These are phyloP conservation scores for Eupsilia transversa DNA, from an alignment of 2,888 invertebrate genomes.

Conservation along the genomic window DNA sequence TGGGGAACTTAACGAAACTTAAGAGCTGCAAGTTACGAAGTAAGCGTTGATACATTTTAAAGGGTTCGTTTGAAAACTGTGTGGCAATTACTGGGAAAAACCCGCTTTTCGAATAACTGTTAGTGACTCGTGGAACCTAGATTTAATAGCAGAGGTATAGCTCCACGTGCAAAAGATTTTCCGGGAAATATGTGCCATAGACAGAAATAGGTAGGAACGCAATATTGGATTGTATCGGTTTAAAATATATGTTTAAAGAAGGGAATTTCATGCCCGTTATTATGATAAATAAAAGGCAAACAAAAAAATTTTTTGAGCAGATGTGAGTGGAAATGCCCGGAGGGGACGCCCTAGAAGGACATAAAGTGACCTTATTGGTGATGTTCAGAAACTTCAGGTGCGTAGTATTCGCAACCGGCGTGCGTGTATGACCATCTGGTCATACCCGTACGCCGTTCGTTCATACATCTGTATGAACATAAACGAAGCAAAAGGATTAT, in stretches of 20 bases:
- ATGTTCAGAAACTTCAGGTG: background rate
- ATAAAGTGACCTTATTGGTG: background rate
- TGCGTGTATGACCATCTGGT: background rate
- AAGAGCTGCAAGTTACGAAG: conserved; percentile 6
- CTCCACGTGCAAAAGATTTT: conserved; percentile 5
- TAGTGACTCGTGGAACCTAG: background rate
- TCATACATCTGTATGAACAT: too few relatives aligned
- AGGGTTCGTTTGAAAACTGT: background rate
- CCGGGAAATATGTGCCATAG: background rate
- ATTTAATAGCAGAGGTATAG: background rate
- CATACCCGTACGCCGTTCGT: too few relatives aligned
- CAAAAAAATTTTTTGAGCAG: background rate
- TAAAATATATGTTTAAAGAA: too few relatives aligned
- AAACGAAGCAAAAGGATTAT: too few relatives aligned
- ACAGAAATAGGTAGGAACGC: too few relatives aligned
- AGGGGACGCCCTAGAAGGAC: background rate
- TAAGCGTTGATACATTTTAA: conserved; percentile 20
- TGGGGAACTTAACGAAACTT: conserved; percentile 7
- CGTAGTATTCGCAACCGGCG: background rate
- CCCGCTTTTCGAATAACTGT: background rate
- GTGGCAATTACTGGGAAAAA: background rate
- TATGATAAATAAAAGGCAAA: background rate
- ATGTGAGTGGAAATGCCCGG: too few relatives aligned
- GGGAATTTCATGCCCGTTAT: too few relatives aligned
- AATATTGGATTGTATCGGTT: background rate